A percentile compares a stretch with the other conserved stretches of the same genome.
Evolutionary conservation across 1,140 invertebrate genomes (phyloP).

Genomic region (Brachionus rubens): DNA sequence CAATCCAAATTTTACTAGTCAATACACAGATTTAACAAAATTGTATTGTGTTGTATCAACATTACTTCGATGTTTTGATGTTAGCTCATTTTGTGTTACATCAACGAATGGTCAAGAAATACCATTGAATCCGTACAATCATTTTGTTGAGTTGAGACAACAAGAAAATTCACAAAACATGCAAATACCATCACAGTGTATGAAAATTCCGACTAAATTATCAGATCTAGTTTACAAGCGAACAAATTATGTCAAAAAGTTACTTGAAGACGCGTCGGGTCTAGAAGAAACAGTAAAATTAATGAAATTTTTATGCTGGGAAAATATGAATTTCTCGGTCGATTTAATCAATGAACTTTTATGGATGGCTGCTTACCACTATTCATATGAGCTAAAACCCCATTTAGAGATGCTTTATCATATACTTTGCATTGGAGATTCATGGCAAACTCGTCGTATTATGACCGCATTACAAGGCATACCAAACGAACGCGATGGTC

Average conservation of each 20-base stretch:
- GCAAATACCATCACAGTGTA: constrained; percentile 59
- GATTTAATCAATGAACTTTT: constrained; percentile 81
- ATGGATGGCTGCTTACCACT: constrained; percentile 80
- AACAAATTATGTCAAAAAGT: constrained; percentile 81
- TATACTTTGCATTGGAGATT: constrained; percentile 84
- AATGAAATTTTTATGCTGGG: constrained; percentile 86
- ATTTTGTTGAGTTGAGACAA: constrained; percentile 27
- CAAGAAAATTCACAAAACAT: not conserved
- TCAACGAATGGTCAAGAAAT: not conserved
- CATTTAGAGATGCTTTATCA: constrained; percentile 83
- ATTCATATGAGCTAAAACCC: constrained; percentile 85
- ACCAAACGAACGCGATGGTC: constrained; percentile 82
- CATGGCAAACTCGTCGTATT: constrained; percentile 88
- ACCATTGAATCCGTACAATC: constrained; percentile 26
- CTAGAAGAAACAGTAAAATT: constrained; percentile 84
- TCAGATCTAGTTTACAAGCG: constrained; percentile 77
- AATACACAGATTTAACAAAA: constrained; percentile 88
- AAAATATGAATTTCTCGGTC: constrained; percentile 86
- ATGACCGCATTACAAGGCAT: constrained; percentile 85
- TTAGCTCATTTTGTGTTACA: constrained; percentile 68
- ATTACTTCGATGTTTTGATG: constrained; percentile 86
- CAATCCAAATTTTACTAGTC: constrained; percentile 53
- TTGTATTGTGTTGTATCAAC: constrained; percentile 88
- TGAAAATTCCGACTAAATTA: constrained; percentile 72
- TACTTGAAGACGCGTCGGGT: constrained; percentile 86